phyloP scores from a whole-genome alignment of 2,113 vertebrate species.

The Lepidothrix coronata region DNA sequence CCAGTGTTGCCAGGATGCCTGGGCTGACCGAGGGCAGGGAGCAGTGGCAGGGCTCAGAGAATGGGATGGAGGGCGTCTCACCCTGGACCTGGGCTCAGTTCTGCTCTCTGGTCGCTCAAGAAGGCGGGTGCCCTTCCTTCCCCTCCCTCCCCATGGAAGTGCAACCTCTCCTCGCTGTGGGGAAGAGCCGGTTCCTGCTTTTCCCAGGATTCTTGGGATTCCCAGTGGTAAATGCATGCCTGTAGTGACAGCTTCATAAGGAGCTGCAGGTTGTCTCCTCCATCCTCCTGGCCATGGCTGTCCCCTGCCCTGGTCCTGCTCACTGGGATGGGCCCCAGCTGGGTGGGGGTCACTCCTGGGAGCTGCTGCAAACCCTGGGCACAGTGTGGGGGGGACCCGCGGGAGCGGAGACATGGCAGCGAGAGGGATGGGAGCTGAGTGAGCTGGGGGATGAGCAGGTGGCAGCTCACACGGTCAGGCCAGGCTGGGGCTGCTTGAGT shows the following conservation, averaged over 20 bases:
- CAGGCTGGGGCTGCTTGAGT: background rate
- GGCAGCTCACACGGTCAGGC: background rate
- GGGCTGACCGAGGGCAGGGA: background rate
- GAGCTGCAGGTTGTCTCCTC: background rate
- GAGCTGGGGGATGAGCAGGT: background rate
- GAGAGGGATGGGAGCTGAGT: background rate
- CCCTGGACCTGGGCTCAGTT: background rate
- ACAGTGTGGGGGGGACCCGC: background rate
- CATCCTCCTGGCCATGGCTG: background rate
- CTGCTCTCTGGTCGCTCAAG: background rate
- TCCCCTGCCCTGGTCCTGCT: background rate
- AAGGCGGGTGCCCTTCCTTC: background rate
- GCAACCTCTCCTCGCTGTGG: fast-evolving
- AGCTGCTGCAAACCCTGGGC: background rate
- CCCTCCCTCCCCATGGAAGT: fast-evolving
- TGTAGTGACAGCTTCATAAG: background rate
- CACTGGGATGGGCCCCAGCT: background rate
- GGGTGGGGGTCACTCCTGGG: background rate
- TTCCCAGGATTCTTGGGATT: background rate
- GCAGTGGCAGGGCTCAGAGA: background rate
- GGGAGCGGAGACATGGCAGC: fast-evolving
- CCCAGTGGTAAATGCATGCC: background rate
- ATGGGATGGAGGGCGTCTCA: fast-evolving
- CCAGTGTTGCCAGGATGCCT: fast-evolving
- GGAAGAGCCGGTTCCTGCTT: background rate